phyloP scores from a whole-genome alignment of 2,113 vertebrate genomes.

The Acanthochromis polyacanthus region DNA sequence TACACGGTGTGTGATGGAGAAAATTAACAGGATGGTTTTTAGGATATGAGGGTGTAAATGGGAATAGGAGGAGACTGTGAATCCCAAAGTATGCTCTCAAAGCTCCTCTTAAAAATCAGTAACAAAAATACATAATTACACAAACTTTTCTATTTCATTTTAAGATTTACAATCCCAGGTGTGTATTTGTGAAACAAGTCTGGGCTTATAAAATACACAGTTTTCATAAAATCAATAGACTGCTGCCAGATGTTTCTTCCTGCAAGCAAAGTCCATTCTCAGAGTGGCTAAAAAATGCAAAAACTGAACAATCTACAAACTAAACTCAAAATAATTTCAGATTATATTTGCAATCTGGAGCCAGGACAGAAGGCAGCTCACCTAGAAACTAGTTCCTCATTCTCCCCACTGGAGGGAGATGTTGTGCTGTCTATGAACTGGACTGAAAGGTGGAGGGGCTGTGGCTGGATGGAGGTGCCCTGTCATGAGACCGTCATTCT shows the following conservation, averaged over 20 bases:
- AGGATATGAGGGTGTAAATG: background rate
- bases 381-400: background rate
- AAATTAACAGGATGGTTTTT: background rate
- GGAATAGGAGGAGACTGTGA: too few species aligned
- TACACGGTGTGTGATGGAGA: background rate
- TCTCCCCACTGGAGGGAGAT: conserved; percentile 80
- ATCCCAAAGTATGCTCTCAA: too few species aligned
- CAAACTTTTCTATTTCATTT: too few species aligned
- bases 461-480: conserved; percentile 74
- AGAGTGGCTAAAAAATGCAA: background rate
- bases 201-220: background rate
- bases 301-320: background rate
- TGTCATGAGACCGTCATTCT: conserved; percentile 86
- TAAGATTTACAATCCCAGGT: too few species aligned
- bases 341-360: background rate
- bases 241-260: background rate
- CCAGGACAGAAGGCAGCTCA: background rate
- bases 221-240: background rate
- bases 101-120: too few species aligned
- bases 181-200: too few species aligned
- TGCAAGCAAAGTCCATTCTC: background rate
- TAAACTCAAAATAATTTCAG: background rate
- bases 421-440: conserved; percentile 65
- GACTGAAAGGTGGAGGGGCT: conserved; percentile 33
- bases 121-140: too few species aligned